Base-by-base conservation (phyloP, 2,888 invertebrate species). In the Nemotelus nigrinus region DNA sequence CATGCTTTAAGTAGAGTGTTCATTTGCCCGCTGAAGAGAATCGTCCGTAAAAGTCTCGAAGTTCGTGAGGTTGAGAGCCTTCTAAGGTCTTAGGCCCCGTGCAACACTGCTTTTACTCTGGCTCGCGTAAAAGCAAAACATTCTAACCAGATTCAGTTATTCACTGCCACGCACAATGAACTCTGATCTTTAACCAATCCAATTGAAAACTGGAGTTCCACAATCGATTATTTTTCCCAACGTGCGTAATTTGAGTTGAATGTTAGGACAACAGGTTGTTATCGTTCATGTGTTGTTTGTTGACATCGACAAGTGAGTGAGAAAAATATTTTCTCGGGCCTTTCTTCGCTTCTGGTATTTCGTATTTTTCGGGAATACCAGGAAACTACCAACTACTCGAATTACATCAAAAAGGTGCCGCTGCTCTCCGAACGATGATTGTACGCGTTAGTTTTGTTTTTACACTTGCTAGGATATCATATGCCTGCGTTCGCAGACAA, bases 371-470 rank as follows among this genome's bases (percentile, higher is more conserved):
- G 72, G 77, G 77, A 81, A 79, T 80, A 80, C 81, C 79, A 77
- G 79, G 81, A 81, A 81, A 81, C 80, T 78, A 78, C 55, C 68
- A 78, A 80, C 67, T 77, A 79, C 81, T 81, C 81, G 75, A 79
- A 78, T 81, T 81, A 80, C 81, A 80, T 79, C 78, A 79, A 78
- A 81, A 81, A 81, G 80, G 77, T n/a, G 64, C 55, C 72, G 72
- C 72, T 41, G 25, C 71, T 44, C 7, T 72, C 25, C 53, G 60
- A 2, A 10, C 47, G 8, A 63, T 39, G 60, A 48, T 60, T 10
- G 58, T 58, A 47, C 60, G 72, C 60, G 60, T 48, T 55, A 43
- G 70, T 60, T 74, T 74, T 74, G 74, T 74, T 74, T 74, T 63
- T 74, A 74, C 74, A 74, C 74, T 74, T 74, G 74, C 63, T 63